Evolutionary conservation across 2,797 vertebrate genomes (phyloP).

Genomic region (Galagoides demidoff): DNA sequence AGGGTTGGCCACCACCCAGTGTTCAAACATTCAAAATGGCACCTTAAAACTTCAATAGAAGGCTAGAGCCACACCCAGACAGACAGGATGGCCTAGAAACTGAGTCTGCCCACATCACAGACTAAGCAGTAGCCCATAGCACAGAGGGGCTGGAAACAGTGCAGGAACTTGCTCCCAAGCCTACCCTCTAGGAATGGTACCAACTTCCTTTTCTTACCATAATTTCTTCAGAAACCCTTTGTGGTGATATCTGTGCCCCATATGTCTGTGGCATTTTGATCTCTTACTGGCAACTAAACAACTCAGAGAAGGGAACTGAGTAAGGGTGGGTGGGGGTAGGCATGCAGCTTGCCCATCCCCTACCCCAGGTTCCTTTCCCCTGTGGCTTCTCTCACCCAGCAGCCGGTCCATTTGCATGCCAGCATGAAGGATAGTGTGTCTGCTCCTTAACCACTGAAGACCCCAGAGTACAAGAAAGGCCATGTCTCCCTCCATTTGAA

Average conservation of each 20-base stretch:
- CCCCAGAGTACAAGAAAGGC: not conserved
- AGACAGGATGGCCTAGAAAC: too few relatives aligned
- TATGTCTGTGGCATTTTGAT: constrained; percentile 64
- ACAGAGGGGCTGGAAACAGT: too few relatives aligned
- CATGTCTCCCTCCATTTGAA: not conserved
- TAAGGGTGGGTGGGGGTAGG: constrained; percentile 40
- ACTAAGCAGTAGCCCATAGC: too few relatives aligned
- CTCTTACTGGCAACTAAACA: constrained; percentile 70
- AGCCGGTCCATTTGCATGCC: constrained; percentile 50
- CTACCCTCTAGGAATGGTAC: too few relatives aligned
- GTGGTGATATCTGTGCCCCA: constrained; percentile 65
- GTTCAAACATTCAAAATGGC: too few relatives aligned
- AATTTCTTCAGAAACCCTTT: not conserved
- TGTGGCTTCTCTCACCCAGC: constrained; percentile 55
- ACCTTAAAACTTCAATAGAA: too few relatives aligned
- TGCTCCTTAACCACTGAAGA: constrained; percentile 64
- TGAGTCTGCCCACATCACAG: too few relatives aligned
- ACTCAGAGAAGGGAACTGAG: constrained; percentile 79
- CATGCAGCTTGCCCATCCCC: constrained; percentile 48
- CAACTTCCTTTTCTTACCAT: too few relatives aligned
- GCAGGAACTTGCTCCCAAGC: too few relatives aligned
- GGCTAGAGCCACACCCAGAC: too few relatives aligned
- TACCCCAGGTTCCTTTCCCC: constrained; percentile 14
- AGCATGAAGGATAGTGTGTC: constrained; percentile 27
- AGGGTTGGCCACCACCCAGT: too few relatives aligned